These are phyloP conservation scores for Cosmorhoe ocellata DNA, from an alignment of 2,888 invertebrate species.

Conservation along the genomic window DNA sequence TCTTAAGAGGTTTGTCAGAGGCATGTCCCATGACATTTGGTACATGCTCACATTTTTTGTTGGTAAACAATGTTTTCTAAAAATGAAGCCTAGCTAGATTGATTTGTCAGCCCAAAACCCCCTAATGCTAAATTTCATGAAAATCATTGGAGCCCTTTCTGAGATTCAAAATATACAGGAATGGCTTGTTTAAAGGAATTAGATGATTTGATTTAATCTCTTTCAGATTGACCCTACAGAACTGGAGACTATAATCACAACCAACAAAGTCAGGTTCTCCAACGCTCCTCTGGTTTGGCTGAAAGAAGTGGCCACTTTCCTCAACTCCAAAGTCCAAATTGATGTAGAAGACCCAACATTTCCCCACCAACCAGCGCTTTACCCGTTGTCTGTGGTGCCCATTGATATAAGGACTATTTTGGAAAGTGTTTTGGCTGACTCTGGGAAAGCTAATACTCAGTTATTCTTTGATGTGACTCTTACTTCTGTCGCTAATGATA, in stretches of 20 bases:
- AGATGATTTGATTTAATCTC: too few species aligned
- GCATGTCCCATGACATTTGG: too few species aligned
- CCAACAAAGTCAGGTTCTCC: slow-evolving; percentile 85
- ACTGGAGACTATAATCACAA: slow-evolving; percentile 70
- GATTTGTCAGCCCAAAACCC: too few species aligned
- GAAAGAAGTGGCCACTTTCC: slow-evolving; percentile 85
- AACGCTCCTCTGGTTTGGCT: slow-evolving; percentile 87
- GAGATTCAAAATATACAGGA: too few species aligned
- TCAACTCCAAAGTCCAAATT: slow-evolving; percentile 84
- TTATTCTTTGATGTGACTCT: slow-evolving; percentile 88
- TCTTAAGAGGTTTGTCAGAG: too few species aligned
- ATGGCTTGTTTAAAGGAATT: too few species aligned
- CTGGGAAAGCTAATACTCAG: slow-evolving; percentile 84
- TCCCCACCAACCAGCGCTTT: slow-evolving; percentile 76
- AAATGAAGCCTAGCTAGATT: too few species aligned
- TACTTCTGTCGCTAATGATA: slow-evolving; percentile 86
- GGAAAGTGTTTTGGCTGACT: slow-evolving; percentile 79
- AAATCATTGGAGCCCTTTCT: too few species aligned
- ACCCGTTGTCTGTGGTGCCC: slow-evolving; percentile 81
- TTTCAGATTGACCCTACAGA: slow-evolving; percentile 84
- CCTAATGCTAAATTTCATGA: too few species aligned
- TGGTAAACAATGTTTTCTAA: too few species aligned
- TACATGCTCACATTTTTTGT: too few species aligned
- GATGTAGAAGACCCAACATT: slow-evolving; percentile 86
- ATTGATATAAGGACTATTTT: slow-evolving; percentile 66